Percentiles rank a stretch among this genome's conserved stretches.
Conservation (phyloP, 2,888 invertebrate species). For the Penaeus monodon region DNA sequence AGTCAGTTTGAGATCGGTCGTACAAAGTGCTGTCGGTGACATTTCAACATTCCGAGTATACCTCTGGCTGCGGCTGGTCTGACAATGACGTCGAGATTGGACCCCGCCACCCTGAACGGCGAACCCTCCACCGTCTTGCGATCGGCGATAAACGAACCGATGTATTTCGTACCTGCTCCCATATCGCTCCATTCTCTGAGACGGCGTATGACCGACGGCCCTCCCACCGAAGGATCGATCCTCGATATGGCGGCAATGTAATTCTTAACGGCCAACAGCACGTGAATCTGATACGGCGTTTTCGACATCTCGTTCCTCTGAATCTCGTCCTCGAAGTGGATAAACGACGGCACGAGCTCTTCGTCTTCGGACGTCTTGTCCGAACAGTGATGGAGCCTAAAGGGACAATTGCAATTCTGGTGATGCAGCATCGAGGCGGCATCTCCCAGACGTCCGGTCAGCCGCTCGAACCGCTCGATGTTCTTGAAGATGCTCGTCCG, state of each 20-base stretch:
- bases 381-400: background rate
- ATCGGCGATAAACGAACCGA: background rate
- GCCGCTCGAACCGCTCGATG: background rate
- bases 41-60: background rate
- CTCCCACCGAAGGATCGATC: background rate
- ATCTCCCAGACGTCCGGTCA: background rate
- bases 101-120: background rate
- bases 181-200: conserved; percentile 9
- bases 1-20: background rate
- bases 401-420: conserved; percentile 13
- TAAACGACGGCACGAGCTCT: background rate
- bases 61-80: background rate
- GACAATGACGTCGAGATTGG: conserved; percentile 10
- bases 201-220: background rate
- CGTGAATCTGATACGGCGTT: background rate
- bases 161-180: background rate
- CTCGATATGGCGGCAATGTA: background rate
- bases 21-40: conserved; percentile 8
- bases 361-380: conserved; percentile 7
- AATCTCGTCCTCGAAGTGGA: background rate
- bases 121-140: background rate
- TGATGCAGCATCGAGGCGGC: background rate
- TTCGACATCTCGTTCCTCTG: background rate
- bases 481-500: background rate
- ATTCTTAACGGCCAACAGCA: background rate